Evolutionary conservation across 2,797 vertebrate genomes (phyloP), one percentile per base, ranked within the genome.

Genomic region (Macropodus opercularis): DNA sequence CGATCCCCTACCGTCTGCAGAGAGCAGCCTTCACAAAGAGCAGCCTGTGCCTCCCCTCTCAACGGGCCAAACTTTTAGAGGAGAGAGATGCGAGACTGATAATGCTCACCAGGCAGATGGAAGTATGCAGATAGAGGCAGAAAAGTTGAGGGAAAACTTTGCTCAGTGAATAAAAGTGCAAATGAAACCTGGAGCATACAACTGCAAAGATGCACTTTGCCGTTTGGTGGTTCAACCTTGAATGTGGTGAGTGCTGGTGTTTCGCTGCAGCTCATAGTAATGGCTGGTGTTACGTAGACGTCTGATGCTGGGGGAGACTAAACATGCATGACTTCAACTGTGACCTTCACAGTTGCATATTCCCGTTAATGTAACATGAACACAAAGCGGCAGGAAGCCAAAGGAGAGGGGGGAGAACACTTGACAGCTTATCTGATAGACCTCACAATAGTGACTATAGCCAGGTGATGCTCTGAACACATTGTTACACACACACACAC

Each of bases 361-460:
- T 89, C 81, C 85, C 72, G 84, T 83, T 89, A 90, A 89, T 91
- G 90, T 90, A 90, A 91, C 85, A 78, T 88, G 86, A 91, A 90
- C 89, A 90, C 87, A 90, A 91, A 90, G 87, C 72, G 70, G 72
- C 77, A 75, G 73, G 35, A 60, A 77, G 83, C 75, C 66, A 71
- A 14, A 59, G 81, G 82, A 82, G 76, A 65, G 68, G 22, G 64
- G 4, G 31, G 21, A 57, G 67, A 77, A 63, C 56, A 54, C 78
- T 88, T 88, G 89, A 90, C 89, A 87, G 85, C 75, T 85, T 85
- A 72, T 85, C 89, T 91, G 91, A 93, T 91, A 85, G 92, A 85
- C 88, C 93, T 92, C 77, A 94, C 94, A 95, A 93, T 93, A 91
- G 88, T 57, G 73, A 72, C 79, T 72, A 75, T 76, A 79, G 84